Conservation (phyloP, 1,140 invertebrate genomes). For the Yoshiicerus persimilis region DNA sequence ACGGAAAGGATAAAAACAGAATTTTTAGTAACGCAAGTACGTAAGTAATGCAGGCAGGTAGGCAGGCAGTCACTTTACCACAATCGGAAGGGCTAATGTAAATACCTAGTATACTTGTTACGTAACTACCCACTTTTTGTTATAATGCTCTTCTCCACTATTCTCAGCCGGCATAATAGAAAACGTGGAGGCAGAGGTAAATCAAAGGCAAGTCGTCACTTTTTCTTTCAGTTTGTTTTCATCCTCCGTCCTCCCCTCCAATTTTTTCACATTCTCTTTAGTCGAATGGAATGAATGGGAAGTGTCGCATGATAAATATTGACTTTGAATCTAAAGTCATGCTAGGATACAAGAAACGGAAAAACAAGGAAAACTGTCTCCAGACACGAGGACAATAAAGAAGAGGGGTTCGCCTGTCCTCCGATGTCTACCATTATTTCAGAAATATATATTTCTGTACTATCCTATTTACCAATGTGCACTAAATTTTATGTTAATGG, state of each 20-base stretch:
- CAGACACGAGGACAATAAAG: background rate
- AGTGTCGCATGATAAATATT: constrained; percentile 1
- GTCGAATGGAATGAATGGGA: constrained; percentile 10
- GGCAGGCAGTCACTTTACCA: background rate
- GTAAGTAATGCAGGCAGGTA: background rate
- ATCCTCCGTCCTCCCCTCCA: background rate
- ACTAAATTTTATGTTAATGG: too few relatives aligned
- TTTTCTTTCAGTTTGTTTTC: background rate
- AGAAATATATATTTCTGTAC: background rate
- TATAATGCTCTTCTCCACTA: background rate
- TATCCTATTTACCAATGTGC: too few relatives aligned
- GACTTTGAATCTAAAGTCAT: constrained; percentile 6
- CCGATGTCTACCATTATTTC: too few relatives aligned
- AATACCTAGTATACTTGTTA: background rate
- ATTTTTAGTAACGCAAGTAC: background rate
- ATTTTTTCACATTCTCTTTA: constrained; percentile 21
- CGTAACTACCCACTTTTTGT: background rate
- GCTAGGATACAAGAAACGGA: background rate
- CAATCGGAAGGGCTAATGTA: background rate
- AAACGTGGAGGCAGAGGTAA: background rate
- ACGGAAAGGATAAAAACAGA: background rate
- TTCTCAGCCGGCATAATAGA: background rate
- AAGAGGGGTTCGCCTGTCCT: too few relatives aligned
- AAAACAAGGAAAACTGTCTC: background rate
- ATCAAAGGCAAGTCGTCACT: background rate